A percentile compares a stretch with the other conserved stretches of the same genome.
Evolutionary conservation across 2,113 vertebrate genomes (phyloP).

Genomic region (Athene cunicularia): DNA sequence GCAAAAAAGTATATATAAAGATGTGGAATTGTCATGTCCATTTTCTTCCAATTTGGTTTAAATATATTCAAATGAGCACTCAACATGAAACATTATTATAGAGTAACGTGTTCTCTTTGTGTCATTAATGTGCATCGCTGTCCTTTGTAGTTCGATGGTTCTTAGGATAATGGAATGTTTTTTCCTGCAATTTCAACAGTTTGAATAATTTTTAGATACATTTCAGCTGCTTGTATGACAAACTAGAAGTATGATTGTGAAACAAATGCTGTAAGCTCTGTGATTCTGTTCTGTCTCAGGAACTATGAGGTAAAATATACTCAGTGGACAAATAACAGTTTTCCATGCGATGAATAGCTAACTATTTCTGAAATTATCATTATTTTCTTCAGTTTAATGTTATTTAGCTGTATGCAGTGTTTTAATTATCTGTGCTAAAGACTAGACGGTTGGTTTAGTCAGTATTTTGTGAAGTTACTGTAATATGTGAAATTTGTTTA

Average conservation of each 20-base stretch:
- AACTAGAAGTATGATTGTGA: not conserved
- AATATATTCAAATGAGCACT: not conserved
- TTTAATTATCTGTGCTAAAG: not conserved
- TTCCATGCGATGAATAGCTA: not conserved
- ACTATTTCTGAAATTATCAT: not conserved
- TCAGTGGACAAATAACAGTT: not conserved
- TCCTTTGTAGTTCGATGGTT: not conserved
- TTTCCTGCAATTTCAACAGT: not conserved
- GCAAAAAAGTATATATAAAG: not conserved
- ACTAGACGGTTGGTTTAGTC: not conserved
- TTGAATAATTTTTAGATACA: not conserved
- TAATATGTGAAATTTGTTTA: not conserved
- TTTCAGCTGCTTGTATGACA: not conserved
- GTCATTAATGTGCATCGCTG: not conserved
- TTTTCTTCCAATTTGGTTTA: not conserved
- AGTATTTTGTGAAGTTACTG: not conserved
- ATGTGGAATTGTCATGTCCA: not conserved
- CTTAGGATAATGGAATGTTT: not conserved
- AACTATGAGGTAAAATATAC: not conserved
- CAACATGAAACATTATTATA: not conserved
- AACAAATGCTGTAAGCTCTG: not conserved
- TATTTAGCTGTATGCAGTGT: not conserved
- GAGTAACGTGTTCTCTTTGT: not conserved
- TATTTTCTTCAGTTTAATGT: not conserved
- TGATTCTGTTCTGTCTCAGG: not conserved